A percentile compares a stretch with the other conserved stretches of the same genome.
phyloP scores from a whole-genome alignment of 2,888 invertebrate genomes.

The Scaptomyza cyrtandrae region DNA sequence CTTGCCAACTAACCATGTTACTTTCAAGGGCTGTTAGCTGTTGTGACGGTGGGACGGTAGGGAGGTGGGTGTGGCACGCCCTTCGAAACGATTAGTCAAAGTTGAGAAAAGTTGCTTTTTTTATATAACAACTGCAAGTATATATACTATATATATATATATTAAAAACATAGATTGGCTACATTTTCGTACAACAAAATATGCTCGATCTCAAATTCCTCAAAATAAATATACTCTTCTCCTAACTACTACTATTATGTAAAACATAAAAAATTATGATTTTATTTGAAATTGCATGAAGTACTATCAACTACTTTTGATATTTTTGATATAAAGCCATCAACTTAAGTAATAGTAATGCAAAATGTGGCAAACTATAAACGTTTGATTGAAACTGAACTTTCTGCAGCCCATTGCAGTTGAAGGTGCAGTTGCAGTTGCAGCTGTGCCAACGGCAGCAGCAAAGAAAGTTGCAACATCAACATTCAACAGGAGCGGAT shows the following conservation, averaged over 20 bases:
- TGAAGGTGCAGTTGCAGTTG: conserved; percentile 19
- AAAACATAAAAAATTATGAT: not conserved
- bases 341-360: conserved; percentile 12
- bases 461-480: conserved; percentile 42
- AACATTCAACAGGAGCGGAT: conserved; percentile 22
- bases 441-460: conserved; percentile 39
- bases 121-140: conserved; percentile 22
- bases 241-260: too few species aligned
- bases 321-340: conserved; percentile 7
- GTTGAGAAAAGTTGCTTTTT: conserved; percentile 19
- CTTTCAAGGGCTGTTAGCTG: conserved; percentile 1
- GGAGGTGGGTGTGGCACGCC: conserved; percentile 15
- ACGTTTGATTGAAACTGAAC: conserved; percentile 18
- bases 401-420: conserved; percentile 37
- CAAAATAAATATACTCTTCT: too few species aligned
- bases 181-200: not conserved
- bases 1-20: conserved; percentile 63
- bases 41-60: too few species aligned
- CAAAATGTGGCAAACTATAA: conserved; percentile 6
- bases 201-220: too few species aligned
- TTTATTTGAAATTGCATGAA: not conserved
- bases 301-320: not conserved
- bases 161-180: not conserved
- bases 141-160: not conserved
- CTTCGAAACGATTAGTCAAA: conserved; percentile 6